Conservation (phyloP, 2,113 vertebrate genomes). For the Bufo gargarizans region DNA sequence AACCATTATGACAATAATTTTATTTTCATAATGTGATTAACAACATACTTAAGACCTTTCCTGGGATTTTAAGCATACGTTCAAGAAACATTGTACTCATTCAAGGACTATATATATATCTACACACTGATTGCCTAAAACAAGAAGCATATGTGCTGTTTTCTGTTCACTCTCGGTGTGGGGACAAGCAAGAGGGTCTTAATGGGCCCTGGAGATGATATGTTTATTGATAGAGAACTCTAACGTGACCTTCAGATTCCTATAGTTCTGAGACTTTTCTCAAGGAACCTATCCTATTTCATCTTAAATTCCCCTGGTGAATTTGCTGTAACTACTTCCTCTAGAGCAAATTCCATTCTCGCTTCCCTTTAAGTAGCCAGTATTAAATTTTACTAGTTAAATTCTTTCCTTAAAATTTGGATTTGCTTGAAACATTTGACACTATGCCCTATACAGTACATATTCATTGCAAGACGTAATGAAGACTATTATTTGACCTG, state of each 20-base stretch:
- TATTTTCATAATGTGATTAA: not conserved
- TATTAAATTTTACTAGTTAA: not conserved
- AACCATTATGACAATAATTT: not conserved
- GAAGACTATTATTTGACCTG: not conserved
- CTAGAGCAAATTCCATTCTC: constrained; percentile 48
- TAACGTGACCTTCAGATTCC: constrained; percentile 54
- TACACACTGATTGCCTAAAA: not conserved
- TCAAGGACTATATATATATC: not conserved
- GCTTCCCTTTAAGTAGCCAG: constrained; percentile 16
- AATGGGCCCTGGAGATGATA: constrained; percentile 34
- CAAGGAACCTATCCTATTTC: constrained; percentile 51
- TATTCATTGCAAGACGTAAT: not conserved
- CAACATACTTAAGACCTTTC: not conserved
- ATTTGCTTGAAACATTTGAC: not conserved
- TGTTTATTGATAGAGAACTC: constrained; percentile 55
- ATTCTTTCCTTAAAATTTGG: not conserved
- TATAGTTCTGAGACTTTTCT: constrained; percentile 48
- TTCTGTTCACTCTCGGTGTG: constrained; percentile 29
- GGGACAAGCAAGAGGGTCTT: constrained; percentile 18
- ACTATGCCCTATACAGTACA: not conserved
- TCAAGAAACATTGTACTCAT: not conserved
- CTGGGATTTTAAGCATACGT: not conserved
- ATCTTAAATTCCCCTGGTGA: constrained; percentile 50
- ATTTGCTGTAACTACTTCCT: constrained; percentile 47
- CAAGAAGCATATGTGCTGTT: constrained; percentile 9